Percentiles rank a stretch among this genome's conserved stretches.
phyloP scores from a whole-genome alignment of 1,140 invertebrate genomes.

The Oreohelix idahoensis region DNA sequence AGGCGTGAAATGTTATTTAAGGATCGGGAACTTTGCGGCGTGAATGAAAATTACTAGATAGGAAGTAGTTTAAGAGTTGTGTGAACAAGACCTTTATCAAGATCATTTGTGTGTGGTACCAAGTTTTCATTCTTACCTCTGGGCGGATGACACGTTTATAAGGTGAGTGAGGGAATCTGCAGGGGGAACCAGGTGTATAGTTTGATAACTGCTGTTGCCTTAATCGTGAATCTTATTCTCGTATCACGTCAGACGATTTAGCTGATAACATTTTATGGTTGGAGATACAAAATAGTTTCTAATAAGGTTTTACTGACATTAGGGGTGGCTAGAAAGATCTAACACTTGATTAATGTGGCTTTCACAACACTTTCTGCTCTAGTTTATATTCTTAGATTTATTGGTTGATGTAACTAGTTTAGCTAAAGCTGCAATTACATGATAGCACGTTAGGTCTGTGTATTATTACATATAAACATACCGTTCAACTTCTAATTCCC shows the following conservation, averaged over 20 bases:
- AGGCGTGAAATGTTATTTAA: neutral
- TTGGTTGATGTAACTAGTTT: too few species aligned
- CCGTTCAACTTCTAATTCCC: too few species aligned
- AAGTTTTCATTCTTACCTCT: neutral
- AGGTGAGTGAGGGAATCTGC: neutral
- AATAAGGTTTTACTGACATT: too few species aligned
- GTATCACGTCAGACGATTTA: neutral
- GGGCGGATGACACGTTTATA: neutral
- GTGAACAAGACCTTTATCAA: neutral
- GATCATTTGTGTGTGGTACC: neutral
- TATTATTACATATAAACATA: too few species aligned
- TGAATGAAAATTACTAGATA: neutral
- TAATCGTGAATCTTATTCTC: neutral
- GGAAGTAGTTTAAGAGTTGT: neutral
- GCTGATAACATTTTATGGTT: neutral
- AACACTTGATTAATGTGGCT: too few species aligned
- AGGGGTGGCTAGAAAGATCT: too few species aligned
- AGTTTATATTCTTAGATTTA: too few species aligned
- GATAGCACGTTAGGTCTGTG: too few species aligned
- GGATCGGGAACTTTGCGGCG: neutral
- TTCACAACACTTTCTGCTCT: too few species aligned
- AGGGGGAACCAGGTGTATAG: neutral
- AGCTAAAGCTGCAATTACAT: too few species aligned
- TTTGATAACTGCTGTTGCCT: neutral
- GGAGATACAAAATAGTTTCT: neutral